A percentile compares a stretch with the other conserved stretches of the same genome.
phyloP scores from a whole-genome alignment of 2,888 invertebrate genomes.

The Heliconius hortense region DNA sequence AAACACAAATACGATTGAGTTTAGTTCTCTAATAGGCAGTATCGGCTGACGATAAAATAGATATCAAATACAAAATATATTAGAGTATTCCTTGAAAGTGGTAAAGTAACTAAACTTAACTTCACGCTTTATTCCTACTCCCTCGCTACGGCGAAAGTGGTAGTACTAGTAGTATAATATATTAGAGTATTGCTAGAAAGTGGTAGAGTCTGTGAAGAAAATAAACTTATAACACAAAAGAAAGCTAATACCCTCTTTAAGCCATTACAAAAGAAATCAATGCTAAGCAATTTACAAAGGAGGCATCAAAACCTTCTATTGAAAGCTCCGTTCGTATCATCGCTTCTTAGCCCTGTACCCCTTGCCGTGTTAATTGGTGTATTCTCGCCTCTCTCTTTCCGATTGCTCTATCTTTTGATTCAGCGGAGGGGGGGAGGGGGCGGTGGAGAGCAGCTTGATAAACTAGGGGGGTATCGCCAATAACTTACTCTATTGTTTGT shows the following conservation, averaged over 20 bases:
- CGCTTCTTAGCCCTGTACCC: slow-evolving; percentile 46
- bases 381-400: slow-evolving; percentile 74
- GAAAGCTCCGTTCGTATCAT: slow-evolving; percentile 24
- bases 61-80: not conserved
- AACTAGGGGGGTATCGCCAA: slow-evolving; percentile 77
- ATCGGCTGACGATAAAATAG: not conserved
- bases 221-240: slow-evolving; percentile 17
- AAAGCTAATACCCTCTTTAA: slow-evolving; percentile 17
- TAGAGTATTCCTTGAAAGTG: too few relatives aligned
- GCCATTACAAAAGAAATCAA: slow-evolving; percentile 20
- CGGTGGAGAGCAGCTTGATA: slow-evolving; percentile 60
- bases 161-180: not conserved
- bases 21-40: not conserved
- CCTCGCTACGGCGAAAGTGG: too few relatives aligned
- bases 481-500: slow-evolving; percentile 80
- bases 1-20: not conserved
- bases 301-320: slow-evolving; percentile 26
- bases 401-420: slow-evolving; percentile 70
- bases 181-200: too few relatives aligned
- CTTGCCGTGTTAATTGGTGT: slow-evolving; percentile 72
- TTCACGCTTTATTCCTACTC: too few relatives aligned
- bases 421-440: slow-evolving; percentile 49
- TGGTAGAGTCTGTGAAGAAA: not conserved
- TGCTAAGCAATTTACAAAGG: slow-evolving; percentile 28
- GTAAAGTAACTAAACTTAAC: too few relatives aligned